Evolutionary conservation across 1,140 invertebrate genomes (phyloP).

Genomic region (Heliothis virescens): DNA sequence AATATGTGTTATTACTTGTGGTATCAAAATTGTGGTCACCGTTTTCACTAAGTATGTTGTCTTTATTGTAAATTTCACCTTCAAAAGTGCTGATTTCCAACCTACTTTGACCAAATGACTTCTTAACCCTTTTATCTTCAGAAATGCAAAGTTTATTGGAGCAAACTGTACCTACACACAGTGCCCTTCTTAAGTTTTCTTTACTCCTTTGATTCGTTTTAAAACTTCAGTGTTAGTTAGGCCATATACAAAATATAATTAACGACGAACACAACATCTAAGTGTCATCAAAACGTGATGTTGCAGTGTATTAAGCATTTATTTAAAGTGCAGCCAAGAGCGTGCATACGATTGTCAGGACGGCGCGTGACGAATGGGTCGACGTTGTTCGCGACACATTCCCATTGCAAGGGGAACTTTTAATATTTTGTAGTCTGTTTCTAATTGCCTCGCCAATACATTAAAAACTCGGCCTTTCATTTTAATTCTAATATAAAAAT

Average conservation of each 20-base stretch:
- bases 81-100: too few relatives aligned
- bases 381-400: conserved; percentile 57
- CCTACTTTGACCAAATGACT: too few relatives aligned
- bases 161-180: too few relatives aligned
- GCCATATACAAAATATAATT: too few relatives aligned
- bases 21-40: too few relatives aligned
- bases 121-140: too few relatives aligned
- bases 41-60: too few relatives aligned
- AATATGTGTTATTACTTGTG: too few relatives aligned
- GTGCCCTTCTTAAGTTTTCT: neutral
- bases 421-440: conserved; percentile 73
- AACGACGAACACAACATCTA: conserved; percentile 1
- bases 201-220: too few relatives aligned
- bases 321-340: conserved; percentile 49
- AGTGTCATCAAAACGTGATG: conserved; percentile 42
- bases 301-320: conserved; percentile 39
- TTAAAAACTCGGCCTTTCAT: conserved; percentile 43
- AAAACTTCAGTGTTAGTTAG: too few relatives aligned
- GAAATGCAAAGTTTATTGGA: too few relatives aligned
- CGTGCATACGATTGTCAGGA: conserved; percentile 57
- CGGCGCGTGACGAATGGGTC: conserved; percentile 61
- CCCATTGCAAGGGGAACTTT: conserved; percentile 62
- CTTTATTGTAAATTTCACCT: too few relatives aligned
- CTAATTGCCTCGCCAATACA: conserved; percentile 66
- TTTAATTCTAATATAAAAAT: conserved; percentile 61